Percentiles rank a stretch among this genome's conserved stretches.
phyloP scores from a whole-genome alignment of 2,113 vertebrate species.

The Oryzias curvinotus region DNA sequence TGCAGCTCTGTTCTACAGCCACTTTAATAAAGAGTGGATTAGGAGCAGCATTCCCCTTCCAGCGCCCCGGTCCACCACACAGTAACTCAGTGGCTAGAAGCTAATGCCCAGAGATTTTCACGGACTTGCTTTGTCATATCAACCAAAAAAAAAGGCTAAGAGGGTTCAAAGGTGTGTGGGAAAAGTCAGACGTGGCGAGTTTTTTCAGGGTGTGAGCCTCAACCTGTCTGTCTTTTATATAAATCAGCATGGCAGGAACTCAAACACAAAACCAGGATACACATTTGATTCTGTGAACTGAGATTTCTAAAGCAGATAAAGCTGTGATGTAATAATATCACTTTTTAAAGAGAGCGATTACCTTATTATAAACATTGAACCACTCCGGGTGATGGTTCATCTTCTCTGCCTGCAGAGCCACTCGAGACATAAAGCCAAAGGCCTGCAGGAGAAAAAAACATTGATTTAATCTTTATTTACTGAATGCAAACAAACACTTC shows the following conservation, averaged over 20 bases:
- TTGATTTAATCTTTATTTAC: too few species aligned
- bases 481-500: too few species aligned
- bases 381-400: constrained; percentile 99
- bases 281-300: constrained; percentile 4
- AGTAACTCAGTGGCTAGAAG: constrained; percentile 63
- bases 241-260: constrained; percentile 14
- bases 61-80: constrained; percentile 54
- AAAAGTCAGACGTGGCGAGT: constrained; percentile 33
- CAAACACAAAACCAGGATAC: constrained; percentile 8
- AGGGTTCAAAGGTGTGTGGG: constrained; percentile 31
- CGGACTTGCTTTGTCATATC: constrained; percentile 64
- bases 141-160: constrained; percentile 25
- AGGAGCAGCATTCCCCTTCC: constrained; percentile 60
- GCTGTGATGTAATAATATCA: constrained; percentile 9
- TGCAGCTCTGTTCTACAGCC: constrained; percentile 53
- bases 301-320: constrained; percentile 13
- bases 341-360: too few species aligned
- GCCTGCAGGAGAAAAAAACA: constrained; percentile 77
- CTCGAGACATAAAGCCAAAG: constrained; percentile 97
- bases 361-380: constrained; percentile 98
- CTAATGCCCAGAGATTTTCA: constrained; percentile 67
- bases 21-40: constrained; percentile 76
- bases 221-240: constrained; percentile 21
- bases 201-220: constrained; percentile 13
- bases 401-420: constrained; percentile 96